Evolutionary conservation across 2,888 invertebrate genomes (phyloP), one percentile per base, ranked within the genome.

Genomic region (Sphaerophoria rueppellii): DNA sequence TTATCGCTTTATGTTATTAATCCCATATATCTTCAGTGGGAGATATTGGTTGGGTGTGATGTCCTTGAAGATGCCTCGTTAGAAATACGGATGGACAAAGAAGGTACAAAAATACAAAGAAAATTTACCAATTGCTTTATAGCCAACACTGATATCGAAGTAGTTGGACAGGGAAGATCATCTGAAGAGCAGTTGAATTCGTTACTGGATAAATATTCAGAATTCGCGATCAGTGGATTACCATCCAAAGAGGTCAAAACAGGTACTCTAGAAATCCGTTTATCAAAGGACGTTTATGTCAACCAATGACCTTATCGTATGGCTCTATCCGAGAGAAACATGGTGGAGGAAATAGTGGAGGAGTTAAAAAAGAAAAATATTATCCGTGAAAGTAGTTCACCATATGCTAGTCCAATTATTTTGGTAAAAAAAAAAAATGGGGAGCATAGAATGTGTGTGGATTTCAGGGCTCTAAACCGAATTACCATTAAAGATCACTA

Each of bases 21-120:
- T n/a, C n/a, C 37, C 0, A 46, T 12, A 3, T 74, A 65, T n/a
- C 57, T 74, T 34, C 14, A 65, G 55, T 40, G 12, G 6, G 74
- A 74, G 46, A 65, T 65, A 48, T 6, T 74, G 11, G 40, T 74
- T 65, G 63, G 74, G 14, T 24, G 74, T 6, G 74, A 74, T 63
- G 55, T 63, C 4, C 55, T 63, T n/a, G 37, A 63, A 43, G 63
- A 73, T 55, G 12, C 63, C 11, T 43, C 61, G 4, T 61, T 63
- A 34, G 73, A 73, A 6, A 61, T 61, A 52, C 37, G 34, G 6
- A 46, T 73, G 14, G 72, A 73, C 54, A 43, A 6, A 14, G 12
- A 55, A 4, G 73, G 57, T 4, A 43, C 65, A 7, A 65, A 24
- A 55, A 9, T 58, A 34, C 55, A 37, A 71, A 37, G 60, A 40